Evolutionary conservation across 53 echinoderm and acorn worm genomes (phyloP), one percentile per base, ranked within the genome.

Genomic region (Holothuria scabra): DNA sequence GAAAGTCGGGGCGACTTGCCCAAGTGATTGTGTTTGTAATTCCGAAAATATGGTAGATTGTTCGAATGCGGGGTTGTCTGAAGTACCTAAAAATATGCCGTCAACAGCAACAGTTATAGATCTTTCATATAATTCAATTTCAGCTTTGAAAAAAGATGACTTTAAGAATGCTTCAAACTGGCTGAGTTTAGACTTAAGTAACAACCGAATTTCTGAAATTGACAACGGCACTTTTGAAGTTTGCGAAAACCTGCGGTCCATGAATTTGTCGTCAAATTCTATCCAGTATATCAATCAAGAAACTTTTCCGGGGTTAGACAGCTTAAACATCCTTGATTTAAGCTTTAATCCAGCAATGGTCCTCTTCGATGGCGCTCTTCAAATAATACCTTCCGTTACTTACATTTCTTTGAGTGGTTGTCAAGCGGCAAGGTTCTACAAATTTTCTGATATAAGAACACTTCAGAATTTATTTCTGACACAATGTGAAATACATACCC

Each of bases 61-160:
- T 33, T 56, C 78, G 13, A n/a, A 28, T 58, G 31, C 31, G 2
- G 78, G 49, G 58, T 33, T 78, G 56, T 28, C n/a, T 10, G 56
- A 78, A 13, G 52, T 78, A 21, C 78, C 78, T 21, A 30, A 2
- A 20, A 32, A 78, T 32, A 55, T 78, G 18, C 57, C 78, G 19
- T 6, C 58, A 28, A 78, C 78, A 46, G 78, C 78, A 24, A 78
- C 58, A 31, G 59, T 10, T 13, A 32, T 78, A 29, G 78, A 78
- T 32, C 34, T 78, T 56, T 78, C 78, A 21, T 31, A n/a, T 6
- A 78, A 78, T 78, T 56, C 78, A 2, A 78, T 78, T 56, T 33
- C 56, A 14, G 20, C 12, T 23, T 31, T 78, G 57, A 78, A 30
- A 10, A 52, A 28, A 25, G 24, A 46, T 25, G 23, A 28, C 19